phyloP scores from a whole-genome alignment of 2,888 invertebrate species.

The Oscheius sp. region DNA sequence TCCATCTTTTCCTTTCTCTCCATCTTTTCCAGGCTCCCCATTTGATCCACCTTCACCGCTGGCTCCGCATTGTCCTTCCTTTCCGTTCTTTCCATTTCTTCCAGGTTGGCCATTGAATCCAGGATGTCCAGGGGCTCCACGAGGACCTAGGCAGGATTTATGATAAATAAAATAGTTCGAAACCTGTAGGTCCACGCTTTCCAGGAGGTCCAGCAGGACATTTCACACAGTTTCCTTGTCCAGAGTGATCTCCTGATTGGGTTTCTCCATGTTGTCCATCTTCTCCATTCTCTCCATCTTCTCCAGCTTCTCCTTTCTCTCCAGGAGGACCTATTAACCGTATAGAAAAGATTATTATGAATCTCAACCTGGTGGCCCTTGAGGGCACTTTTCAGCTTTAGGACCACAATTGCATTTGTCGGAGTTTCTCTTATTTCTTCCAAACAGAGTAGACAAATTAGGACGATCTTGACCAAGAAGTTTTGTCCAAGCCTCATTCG shows the following conservation, averaged over 20 bases:
- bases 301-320: conserved; percentile 1
- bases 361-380: conserved; percentile 3
- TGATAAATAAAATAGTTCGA: too few relatives aligned
- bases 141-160: conserved; percentile 9
- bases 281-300: conserved; percentile 11
- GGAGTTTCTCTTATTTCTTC: background rate
- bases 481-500: conserved; percentile 10
- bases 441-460: background rate
- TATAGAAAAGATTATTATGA: too few relatives aligned
- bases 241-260: background rate
- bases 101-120: conserved; percentile 10
- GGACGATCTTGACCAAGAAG: background rate
- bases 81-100: conserved; percentile 18
- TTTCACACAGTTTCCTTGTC: conserved; percentile 1
- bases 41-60: background rate
- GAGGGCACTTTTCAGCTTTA: conserved; percentile 5
- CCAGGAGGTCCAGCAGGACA: conserved; percentile 15
- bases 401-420: conserved; percentile 18
- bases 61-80: background rate
- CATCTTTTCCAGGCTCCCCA: conserved; percentile 20
- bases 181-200: conserved; percentile 4
- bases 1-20: conserved; percentile 11
- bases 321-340: background rate
- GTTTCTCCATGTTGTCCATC: background rate
- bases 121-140: background rate